These are phyloP conservation scores for Isurus oxyrinchus DNA, from an alignment of 2,113 vertebrate genomes.

Conservation along the genomic window DNA sequence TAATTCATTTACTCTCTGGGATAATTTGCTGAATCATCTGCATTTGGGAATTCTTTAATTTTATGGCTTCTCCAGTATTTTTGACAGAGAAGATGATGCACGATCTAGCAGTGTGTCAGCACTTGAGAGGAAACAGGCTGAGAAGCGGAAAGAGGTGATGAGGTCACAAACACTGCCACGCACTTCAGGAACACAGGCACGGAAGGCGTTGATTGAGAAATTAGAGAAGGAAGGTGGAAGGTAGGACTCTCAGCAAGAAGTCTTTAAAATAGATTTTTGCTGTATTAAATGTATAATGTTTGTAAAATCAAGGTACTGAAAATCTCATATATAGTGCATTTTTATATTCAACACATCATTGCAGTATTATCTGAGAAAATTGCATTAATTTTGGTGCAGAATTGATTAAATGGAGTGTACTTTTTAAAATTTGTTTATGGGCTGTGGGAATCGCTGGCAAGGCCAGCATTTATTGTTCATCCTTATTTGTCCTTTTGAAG, in stretches of 20 bases:
- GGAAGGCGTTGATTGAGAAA: slow-evolving; percentile 93
- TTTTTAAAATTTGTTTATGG: background rate
- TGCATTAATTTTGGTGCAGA: background rate
- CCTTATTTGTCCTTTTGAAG: background rate
- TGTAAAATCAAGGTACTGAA: background rate
- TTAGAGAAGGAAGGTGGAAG: slow-evolving; percentile 78
- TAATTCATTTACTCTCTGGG: background rate
- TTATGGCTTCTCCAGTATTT: slow-evolving; percentile 62
- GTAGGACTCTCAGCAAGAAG: slow-evolving; percentile 53
- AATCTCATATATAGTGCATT: background rate
- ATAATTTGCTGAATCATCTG: background rate
- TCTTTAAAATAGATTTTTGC: background rate
- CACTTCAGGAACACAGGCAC: slow-evolving; percentile 76
- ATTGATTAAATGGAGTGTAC: background rate
- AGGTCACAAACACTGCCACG: slow-evolving; percentile 86
- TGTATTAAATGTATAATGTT: background rate
- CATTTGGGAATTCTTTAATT: background rate
- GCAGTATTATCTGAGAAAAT: background rate
- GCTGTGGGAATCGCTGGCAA: background rate
- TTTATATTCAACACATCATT: background rate
- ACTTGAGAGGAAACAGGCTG: slow-evolving; percentile 72
- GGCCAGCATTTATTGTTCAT: background rate
- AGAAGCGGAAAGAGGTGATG: slow-evolving; percentile 86
- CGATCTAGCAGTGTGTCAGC: slow-evolving; percentile 64
- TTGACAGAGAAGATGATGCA: slow-evolving; percentile 81